Base-by-base conservation (phyloP, 2,888 invertebrate species). In the Stomorhina lunata region DNA sequence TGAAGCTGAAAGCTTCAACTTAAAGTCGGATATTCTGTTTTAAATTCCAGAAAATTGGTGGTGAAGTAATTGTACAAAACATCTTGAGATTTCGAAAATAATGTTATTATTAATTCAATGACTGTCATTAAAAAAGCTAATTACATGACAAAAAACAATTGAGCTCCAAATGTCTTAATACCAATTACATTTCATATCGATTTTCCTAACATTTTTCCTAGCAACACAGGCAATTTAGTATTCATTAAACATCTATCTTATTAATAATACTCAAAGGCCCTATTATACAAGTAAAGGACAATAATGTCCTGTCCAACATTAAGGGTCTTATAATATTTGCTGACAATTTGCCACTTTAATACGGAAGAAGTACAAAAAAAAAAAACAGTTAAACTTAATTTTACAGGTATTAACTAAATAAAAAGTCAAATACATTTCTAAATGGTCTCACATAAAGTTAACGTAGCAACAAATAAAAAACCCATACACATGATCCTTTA, bases 341-440 rank as follows among this genome's bases (percentile, higher is more conserved):
- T 76, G 53, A 76, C 79, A 82, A 82, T 76, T 79, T 82, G 82
- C 75, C 82, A 61, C 29, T 69, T 71, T 7, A 55, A 43, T 27
- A 55, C 29, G 34, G 20, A 25, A 53, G 12, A 22, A n/a, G 15
- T 6, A 48, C 10, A 17, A 15, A 34, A 43, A 22, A 29, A 40
- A 32, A 50, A 63, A 17, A 65, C 76, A 81, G 71, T 82, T 81
- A 79, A 83, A 78, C 79, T 81, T 83, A 84, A 85, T 85, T 84
- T 81, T 80, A 80, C 84, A 85, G 85, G 85, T 85, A 85, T 85
- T 85, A 85, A 77, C 83, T 77, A 48, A 69, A 84, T 81, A 79
- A 73, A 75, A 73, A 82, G 79, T 76, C 82, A 82, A 79, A 63
- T 61, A 65, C 37, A 63, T 77, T 69, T 32, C 59, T 71, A 61